Percentiles rank a stretch among this genome's conserved stretches.
Evolutionary conservation across 2,797 vertebrate species (phyloP).

Genomic region (Rhabdophis nuchalis): DNA sequence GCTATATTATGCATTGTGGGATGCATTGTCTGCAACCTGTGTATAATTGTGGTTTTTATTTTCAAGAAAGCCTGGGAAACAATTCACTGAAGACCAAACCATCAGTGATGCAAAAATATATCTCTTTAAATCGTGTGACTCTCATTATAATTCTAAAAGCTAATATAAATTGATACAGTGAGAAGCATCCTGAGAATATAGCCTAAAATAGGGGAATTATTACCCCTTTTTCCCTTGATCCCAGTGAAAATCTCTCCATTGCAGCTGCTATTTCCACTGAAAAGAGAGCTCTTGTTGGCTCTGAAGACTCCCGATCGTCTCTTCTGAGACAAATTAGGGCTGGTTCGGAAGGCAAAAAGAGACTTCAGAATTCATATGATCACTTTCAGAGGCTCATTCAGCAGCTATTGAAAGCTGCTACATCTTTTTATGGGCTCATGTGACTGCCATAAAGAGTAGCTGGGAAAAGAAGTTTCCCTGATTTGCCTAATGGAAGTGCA

Average conservation of each 20-base stretch:
- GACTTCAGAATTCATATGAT: neutral
- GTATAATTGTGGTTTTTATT: neutral
- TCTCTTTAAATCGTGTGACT: neutral
- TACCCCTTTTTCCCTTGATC: too few species aligned
- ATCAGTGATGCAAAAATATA: neutral
- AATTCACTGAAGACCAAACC: neutral
- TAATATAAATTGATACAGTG: neutral
- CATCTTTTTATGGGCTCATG: neutral
- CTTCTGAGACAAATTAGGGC: neutral
- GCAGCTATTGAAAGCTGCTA: neutral
- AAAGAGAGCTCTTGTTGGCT: too few species aligned
- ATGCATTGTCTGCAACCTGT: neutral
- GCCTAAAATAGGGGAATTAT: neutral
- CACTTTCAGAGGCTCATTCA: neutral
- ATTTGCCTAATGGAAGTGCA: neutral
- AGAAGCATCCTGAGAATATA: neutral
- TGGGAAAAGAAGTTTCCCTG: neutral
- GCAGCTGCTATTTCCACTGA: neutral
- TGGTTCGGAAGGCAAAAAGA: neutral
- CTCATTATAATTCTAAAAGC: neutral
- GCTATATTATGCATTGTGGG: neutral
- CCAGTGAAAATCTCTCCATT: neutral
- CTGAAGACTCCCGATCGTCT: too few species aligned
- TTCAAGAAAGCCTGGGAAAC: neutral
- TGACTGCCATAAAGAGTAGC: neutral